phyloP scores from a whole-genome alignment of 2,113 vertebrate genomes.

The Leptobrachium ailaonicum region DNA sequence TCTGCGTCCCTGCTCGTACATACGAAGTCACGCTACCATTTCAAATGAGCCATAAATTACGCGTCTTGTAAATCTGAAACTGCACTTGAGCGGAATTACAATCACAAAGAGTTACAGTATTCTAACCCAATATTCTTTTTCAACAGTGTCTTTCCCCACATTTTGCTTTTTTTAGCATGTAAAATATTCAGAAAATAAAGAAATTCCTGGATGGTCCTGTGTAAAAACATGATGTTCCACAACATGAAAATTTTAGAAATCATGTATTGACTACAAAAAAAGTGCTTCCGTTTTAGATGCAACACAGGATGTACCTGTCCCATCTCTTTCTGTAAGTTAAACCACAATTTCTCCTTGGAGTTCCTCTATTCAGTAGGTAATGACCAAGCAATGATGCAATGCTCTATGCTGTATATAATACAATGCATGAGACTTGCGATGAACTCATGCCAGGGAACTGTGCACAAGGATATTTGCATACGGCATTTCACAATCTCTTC shows the following conservation, averaged over 20 bases:
- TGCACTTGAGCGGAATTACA: too few species aligned
- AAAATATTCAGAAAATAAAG: too few species aligned
- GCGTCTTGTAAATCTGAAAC: too few species aligned
- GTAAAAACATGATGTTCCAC: background rate
- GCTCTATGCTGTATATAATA: slow-evolving; percentile 8
- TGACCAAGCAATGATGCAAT: slow-evolving; percentile 37
- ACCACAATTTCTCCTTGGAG: slow-evolving; percentile 42
- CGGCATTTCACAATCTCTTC: slow-evolving; percentile 27
- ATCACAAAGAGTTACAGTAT: too few species aligned
- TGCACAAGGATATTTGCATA: slow-evolving; percentile 36
- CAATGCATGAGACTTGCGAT: slow-evolving; percentile 32
- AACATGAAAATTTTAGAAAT: background rate
- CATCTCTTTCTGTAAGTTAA: slow-evolving; percentile 40
- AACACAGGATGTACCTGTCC: slow-evolving; percentile 23
- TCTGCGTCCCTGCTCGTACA: too few species aligned
- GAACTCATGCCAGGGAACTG: slow-evolving; percentile 28
- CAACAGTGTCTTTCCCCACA: too few species aligned
- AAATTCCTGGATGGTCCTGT: background rate
- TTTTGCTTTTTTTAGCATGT: too few species aligned
- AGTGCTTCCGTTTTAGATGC: slow-evolving; percentile 5
- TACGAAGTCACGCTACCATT: too few species aligned
- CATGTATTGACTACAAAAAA: background rate
- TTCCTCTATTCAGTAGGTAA: slow-evolving; percentile 37
- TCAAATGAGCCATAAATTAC: too few species aligned
- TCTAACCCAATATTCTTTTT: too few species aligned